phyloP scores from a whole-genome alignment of 2,113 vertebrate species.

The Silurus asotus region DNA sequence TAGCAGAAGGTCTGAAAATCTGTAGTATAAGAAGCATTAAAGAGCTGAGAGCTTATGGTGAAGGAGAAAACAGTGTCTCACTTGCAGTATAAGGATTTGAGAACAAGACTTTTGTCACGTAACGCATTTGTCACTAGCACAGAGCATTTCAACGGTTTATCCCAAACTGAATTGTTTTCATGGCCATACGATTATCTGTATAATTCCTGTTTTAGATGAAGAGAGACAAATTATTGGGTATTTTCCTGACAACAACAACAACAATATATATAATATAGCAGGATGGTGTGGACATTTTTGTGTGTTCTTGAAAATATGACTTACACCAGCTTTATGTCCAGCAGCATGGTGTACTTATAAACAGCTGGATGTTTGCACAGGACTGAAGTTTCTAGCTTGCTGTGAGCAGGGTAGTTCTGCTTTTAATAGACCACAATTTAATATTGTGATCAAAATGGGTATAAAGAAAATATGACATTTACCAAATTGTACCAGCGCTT shows the following conservation, averaged over 20 bases:
- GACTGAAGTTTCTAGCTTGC: conserved; percentile 9
- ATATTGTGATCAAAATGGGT: conserved; percentile 15
- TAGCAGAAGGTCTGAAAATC: neutral
- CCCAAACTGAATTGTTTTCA: neutral
- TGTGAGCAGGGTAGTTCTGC: conserved; percentile 11
- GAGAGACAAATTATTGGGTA: neutral
- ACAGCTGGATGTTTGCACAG: conserved; percentile 3
- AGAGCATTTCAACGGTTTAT: neutral
- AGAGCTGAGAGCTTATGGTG: neutral
- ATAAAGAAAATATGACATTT: conserved; percentile 4
- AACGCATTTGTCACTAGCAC: neutral
- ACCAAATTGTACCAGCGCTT: neutral
- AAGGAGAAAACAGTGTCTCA: neutral
- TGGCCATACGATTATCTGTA: neutral
- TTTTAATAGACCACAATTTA: conserved; percentile 23
- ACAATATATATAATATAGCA: neutral
- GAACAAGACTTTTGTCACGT: neutral
- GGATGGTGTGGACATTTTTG: neutral
- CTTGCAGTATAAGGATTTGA: neutral
- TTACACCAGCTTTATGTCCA: neutral
- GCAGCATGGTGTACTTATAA: neutral
- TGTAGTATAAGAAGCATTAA: neutral
- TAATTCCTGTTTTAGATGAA: neutral
- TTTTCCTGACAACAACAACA: neutral
- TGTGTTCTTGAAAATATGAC: neutral